Evolutionary conservation across 2,797 vertebrate species (phyloP), one percentile per base, ranked within the genome.

Genomic region (Parambassis ranga): DNA sequence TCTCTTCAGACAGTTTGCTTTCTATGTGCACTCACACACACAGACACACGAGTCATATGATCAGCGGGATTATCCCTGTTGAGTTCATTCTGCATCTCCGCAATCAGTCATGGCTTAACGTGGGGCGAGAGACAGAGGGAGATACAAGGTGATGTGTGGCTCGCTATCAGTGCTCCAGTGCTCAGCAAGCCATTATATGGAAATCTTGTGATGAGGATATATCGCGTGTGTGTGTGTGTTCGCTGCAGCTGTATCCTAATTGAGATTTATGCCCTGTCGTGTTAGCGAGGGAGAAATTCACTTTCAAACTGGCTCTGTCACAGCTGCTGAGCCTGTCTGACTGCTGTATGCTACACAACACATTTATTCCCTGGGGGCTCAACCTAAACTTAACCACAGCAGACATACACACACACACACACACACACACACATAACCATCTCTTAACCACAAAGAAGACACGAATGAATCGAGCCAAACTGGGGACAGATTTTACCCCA

Each of bases 251-350:
- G 77, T 71, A 77, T 61, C 69, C 79, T 86, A 81, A 86, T 85
- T 87, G 85, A 90, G 85, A 89, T 88, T 83, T 89, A 86, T 84
- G 73, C 60, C 70, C 75, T 61, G 73, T 75, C 68, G 33, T 75
- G 69, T 85, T 72, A 63, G 75, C 31, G 26, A 70, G 59, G 59
- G 64, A 71, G 76, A 82, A 74, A 85, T 79, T 81, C 74, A 77
- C 79, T 86, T 85, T 81, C 56, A 84, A 84, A 76, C 46, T 4
- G 42, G 58, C 67, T 81, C 82, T 71, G 84, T 87, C 84, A 79
- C 80, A 81, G 69, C 78, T 66, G 77, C 75, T 55, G 57, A 75
- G 66, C 53, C 64, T 57, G 64, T 68, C 79, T 74, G 77, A 75
- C 81, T 78, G 61, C 57, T 61, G 56, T 42, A 50, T 65, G 65